Conservation (phyloP, 2,797 vertebrate genomes). For the Sebastes wilsoni region DNA sequence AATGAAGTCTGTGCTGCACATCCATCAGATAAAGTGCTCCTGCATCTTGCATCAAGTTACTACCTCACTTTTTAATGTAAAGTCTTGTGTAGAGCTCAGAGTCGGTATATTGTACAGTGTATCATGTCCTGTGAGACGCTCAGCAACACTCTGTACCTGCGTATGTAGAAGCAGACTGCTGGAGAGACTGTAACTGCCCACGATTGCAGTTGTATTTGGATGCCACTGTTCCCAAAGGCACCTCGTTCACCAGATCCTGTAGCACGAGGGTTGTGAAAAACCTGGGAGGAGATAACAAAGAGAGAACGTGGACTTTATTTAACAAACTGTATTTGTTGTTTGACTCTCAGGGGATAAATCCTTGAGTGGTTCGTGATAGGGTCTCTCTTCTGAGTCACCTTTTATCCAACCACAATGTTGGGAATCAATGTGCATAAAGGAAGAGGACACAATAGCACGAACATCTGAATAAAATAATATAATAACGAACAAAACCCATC, state of each 20-base stretch:
- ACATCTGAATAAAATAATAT: background rate
- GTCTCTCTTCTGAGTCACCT: background rate
- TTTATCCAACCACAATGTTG: background rate
- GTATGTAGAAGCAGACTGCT: constrained; percentile 96
- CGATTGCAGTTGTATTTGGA: constrained; percentile 93
- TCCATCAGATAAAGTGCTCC: background rate
- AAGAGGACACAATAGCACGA: background rate
- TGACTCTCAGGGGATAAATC: background rate
- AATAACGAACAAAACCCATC: background rate
- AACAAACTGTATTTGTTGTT: background rate
- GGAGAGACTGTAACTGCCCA: constrained; percentile 96
- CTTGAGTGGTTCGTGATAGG: background rate
- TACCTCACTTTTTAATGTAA: background rate
- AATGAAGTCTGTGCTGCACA: background rate
- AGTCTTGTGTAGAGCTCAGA: background rate
- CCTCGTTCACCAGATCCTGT: constrained; percentile 93
- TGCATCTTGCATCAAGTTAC: constrained; percentile 1
- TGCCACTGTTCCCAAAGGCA: constrained; percentile 88
- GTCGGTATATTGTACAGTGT: background rate
- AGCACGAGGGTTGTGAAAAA: constrained; percentile 97
- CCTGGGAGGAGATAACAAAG: constrained; percentile 69
- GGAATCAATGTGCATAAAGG: background rate
- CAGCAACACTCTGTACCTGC: constrained; percentile 82
- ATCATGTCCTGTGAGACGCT: background rate
- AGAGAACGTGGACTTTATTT: too few species aligned